Evolutionary conservation across 1,140 invertebrate species (phyloP).

Genomic region (Drosophila elegans): DNA sequence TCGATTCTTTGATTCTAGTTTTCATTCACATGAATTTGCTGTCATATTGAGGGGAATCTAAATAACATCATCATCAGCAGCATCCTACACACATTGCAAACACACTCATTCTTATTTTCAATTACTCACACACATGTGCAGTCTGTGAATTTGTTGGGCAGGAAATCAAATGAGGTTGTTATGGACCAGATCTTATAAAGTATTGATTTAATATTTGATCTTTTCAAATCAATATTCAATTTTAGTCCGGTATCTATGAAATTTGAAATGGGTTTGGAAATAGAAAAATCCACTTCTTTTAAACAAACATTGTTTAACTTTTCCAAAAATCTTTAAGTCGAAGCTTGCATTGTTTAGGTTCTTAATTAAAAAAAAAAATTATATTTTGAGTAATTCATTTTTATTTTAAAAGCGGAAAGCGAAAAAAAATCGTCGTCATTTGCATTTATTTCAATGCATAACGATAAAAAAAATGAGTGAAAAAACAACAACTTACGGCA

Average conservation of each 20-base stretch:
- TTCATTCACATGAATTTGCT: slow-evolving; percentile 31
- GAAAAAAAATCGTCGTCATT: slow-evolving; percentile 6
- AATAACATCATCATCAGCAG: slow-evolving; percentile 29
- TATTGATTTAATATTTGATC: no score
- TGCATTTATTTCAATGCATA: slow-evolving; percentile 50
- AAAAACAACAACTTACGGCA: slow-evolving; percentile 62
- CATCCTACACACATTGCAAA: slow-evolving; percentile 6
- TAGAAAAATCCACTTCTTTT: no score
- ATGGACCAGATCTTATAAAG: no score
- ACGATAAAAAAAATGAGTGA: background rate
- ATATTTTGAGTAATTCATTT: background rate
- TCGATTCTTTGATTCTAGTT: slow-evolving; percentile 24
- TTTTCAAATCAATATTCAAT: no score
- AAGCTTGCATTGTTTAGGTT: no score
- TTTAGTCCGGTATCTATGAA: background rate
- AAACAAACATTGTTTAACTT: no score
- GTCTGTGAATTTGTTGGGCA: slow-evolving; percentile 2
- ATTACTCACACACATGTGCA: slow-evolving; percentile 14
- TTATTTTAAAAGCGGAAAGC: background rate
- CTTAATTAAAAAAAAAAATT: no score
- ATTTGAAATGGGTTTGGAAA: background rate
- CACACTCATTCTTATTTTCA: slow-evolving; percentile 39
- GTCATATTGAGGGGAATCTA: slow-evolving; percentile 27
- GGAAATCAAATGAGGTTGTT: background rate
- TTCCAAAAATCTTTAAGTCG: background rate